Percentiles rank a stretch among this genome's conserved stretches.
phyloP scores from a whole-genome alignment of 2,113 vertebrate genomes.

The Pteronura brasiliensis region DNA sequence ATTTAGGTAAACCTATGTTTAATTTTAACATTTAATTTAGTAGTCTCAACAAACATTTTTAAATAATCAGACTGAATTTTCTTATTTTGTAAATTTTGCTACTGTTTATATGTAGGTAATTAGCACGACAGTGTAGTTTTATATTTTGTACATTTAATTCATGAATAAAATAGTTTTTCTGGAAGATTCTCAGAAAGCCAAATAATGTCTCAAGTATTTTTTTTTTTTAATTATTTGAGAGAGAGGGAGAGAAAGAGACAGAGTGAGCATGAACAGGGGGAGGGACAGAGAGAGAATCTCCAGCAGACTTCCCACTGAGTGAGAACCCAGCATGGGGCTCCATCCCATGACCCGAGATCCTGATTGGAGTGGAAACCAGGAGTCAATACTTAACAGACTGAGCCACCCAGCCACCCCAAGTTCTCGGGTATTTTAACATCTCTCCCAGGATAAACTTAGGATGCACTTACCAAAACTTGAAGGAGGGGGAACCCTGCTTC shows the following conservation, averaged over 20 bases:
- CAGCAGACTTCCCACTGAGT: not conserved
- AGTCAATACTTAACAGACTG: not conserved
- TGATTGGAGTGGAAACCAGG: not conserved
- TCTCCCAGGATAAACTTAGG: constrained; percentile 29
- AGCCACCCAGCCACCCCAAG: not conserved
- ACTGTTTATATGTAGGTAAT: not conserved
- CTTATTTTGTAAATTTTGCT: constrained; percentile 20
- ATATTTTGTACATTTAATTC: constrained; percentile 22
- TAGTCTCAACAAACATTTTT: not conserved
- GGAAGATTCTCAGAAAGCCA: constrained; percentile 31
- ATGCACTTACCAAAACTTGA: not conserved
- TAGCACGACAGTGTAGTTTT: not conserved
- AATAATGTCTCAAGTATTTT: not conserved
- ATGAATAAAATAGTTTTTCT: constrained; percentile 20
- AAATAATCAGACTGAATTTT: not conserved
- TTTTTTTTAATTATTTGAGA: not conserved
- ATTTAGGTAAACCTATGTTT: not conserved
- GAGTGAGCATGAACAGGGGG: not conserved
- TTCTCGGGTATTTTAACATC: not conserved
- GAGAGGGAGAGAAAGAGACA: not conserved
- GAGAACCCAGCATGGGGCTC: not conserved
- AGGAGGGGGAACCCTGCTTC: not conserved
- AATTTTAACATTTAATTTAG: not conserved
- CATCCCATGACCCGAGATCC: not conserved
- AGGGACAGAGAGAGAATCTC: not conserved